Percentiles rank a stretch among this genome's conserved stretches.
Conservation (phyloP, 2,888 invertebrate species). For the Aplocera efformata region DNA sequence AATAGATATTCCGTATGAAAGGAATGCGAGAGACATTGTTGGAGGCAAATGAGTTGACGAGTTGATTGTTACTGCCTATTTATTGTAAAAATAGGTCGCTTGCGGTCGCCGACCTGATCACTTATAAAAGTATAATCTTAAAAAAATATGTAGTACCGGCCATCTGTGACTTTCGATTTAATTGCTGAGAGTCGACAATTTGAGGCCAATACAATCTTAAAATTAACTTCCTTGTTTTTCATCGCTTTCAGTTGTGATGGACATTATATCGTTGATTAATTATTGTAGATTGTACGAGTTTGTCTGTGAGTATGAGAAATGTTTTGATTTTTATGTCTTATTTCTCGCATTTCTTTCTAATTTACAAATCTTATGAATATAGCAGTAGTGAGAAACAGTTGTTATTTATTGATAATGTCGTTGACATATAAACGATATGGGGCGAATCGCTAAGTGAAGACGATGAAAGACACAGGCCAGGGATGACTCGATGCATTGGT, state of each 20-base stretch:
- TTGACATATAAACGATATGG: constrained; percentile 72
- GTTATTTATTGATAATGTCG: constrained; percentile 64
- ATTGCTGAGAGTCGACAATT: background rate
- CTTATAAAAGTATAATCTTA: constrained; percentile 25
- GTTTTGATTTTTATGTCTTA: too few species aligned
- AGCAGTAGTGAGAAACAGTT: constrained; percentile 45
- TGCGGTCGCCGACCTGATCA: constrained; percentile 55
- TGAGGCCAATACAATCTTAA: background rate
- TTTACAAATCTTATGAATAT: constrained; percentile 41
- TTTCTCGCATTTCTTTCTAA: too few species aligned
- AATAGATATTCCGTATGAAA: constrained; percentile 41
- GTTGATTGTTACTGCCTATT: constrained; percentile 60
- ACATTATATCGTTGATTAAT: too few species aligned
- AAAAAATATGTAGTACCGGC: constrained; percentile 7
- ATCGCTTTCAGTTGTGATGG: too few species aligned
- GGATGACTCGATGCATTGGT: constrained; percentile 47
- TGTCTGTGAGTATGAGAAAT: too few species aligned
- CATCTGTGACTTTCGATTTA: constrained; percentile 25
- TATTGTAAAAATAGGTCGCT: constrained; percentile 65
- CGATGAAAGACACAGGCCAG: constrained; percentile 70
- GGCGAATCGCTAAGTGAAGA: constrained; percentile 61
- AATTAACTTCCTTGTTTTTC: background rate
- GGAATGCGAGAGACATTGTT: constrained; percentile 56
- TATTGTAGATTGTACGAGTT: too few species aligned
- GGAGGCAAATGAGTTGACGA: constrained; percentile 56